Base-by-base conservation (phyloP, 1,140 invertebrate genomes). In the Apis cerana region DNA sequence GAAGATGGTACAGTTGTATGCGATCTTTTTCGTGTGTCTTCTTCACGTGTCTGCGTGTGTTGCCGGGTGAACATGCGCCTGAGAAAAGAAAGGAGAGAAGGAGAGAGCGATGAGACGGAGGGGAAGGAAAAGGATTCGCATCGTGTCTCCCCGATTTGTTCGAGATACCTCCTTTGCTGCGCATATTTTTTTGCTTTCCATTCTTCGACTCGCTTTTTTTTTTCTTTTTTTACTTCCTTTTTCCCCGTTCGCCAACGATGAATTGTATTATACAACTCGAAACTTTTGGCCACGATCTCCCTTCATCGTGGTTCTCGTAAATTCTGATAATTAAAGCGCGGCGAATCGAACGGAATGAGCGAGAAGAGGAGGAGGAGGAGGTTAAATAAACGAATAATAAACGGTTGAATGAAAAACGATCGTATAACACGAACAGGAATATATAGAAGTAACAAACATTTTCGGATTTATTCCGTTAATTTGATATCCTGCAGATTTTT, bases 231-330 rank as follows among this genome's bases (percentile, higher is more conserved):
- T n/a, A n/a, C n/a, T 27, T 27, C 27, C 27, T 27, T 27, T 27
- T 27, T 27, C 2, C 27, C 27, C 27, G 27, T 1, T 72, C 67
- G 61, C 81, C 71, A 81, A 85, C 89, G 84, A 88, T 90, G 86
- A 90, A 86, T 90, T n/a, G n/a, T 89, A 88, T 89, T 85, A 87
- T 65, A 43, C 65, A 68, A 56, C n/a, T 54, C 70, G 33, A 33
- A 50, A 33, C 69, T 72, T 76, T 43, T 2, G 48, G 43, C 19
- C 68, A 13, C 76, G 72, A 86, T 75, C 69, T 56, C 77, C 69
- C 71, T 80, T 85, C 77, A 80, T 85, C 77, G 43, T 62, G 69
- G 61, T 65, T 85, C n/a, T 48, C 54, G 59, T 27, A 64, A 80
- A 75, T 80, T 61, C 71, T 74, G 83, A 85, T 85, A 85, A 85